Percentiles rank a stretch among this genome's conserved stretches.
Evolutionary conservation across 2,888 invertebrate species (phyloP).

Genomic region (Machimus atricapillus): DNA sequence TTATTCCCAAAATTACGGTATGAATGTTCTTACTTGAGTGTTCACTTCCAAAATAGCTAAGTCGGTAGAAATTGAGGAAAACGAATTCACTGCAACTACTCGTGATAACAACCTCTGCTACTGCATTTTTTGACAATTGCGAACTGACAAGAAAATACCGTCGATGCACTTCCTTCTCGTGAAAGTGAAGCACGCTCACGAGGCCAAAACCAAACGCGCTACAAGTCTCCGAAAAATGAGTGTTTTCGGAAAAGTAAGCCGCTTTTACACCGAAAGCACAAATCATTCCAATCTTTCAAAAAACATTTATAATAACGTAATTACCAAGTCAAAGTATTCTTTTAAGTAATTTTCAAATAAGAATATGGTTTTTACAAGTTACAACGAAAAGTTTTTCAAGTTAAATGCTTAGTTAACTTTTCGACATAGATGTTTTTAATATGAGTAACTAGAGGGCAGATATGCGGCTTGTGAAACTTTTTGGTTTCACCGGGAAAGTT

Average conservation of each 20-base stretch:
- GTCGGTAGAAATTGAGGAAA: background rate
- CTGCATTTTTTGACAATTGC: background rate
- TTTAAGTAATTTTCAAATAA: background rate
- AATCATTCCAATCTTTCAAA: background rate
- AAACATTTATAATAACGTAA: background rate
- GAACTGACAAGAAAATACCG: background rate
- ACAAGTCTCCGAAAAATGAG: background rate
- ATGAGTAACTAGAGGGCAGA: background rate
- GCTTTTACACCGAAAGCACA: background rate
- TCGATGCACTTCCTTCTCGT: background rate
- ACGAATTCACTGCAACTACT: background rate
- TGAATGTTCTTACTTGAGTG: background rate
- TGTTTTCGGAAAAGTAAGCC: background rate
- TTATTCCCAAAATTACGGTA: background rate
- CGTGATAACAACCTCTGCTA: background rate
- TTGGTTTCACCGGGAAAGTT: background rate
- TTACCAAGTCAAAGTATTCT: background rate
- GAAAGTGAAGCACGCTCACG: background rate
- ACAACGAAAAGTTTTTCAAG: background rate
- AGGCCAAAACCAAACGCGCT: background rate
- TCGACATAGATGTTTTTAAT: background rate
- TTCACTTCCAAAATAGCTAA: background rate
- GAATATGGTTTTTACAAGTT: background rate
- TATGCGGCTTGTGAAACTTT: background rate
- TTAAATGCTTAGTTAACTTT: background rate